Evolutionary conservation across 2,797 vertebrate species (phyloP), one percentile per base, ranked within the genome.

Genomic region (Thunnus albacares): DNA sequence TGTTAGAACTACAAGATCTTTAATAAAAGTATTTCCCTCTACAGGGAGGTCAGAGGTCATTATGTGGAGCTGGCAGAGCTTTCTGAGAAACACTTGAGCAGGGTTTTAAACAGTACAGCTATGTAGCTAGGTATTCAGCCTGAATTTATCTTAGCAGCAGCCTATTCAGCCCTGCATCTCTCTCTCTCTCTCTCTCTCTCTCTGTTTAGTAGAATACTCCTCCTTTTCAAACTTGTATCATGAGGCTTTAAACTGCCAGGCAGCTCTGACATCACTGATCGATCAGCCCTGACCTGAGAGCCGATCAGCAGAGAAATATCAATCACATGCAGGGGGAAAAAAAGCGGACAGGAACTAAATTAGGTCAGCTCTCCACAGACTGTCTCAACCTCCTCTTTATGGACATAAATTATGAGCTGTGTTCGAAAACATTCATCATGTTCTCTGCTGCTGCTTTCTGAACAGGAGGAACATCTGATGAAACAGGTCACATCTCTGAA

Each of bases 301-400:
- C 56, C 13, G 3, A 58, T 60, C 13, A 11, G 57, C 51, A 24
- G n/a, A 62, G 33, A 82, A 82, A 73, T 74, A 84, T 79, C 81
- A 80, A 75, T 84, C 84, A 75, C 60, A 58, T 58, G 81, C 71
- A 73, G 55, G 51, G 5, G 4, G 4, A 38, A 71, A 77, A 68
- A 56, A 22, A 78, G 38, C 2, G 3, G 73, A 73, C 55, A 57
- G 80, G 65, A 75, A 78, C n/a, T 76, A 75, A 90, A 88, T 71
- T 79, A 85, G 87, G 82, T 84, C 84, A 82, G 68, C 45, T 60
- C 83, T 80, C 84, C 68, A 33, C 74, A 67, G 87, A 83, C 82
- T 8, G 20, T 20, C n/a, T 13, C 30, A 73, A 43, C 59, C 77
- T 71, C 38, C 67, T 81, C 68, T 68, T 77, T 45, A 77, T 77